Evolutionary conservation across 1,140 invertebrate species (phyloP), one percentile per base, ranked within the genome.

Genomic region (Pomacea maculata): DNA sequence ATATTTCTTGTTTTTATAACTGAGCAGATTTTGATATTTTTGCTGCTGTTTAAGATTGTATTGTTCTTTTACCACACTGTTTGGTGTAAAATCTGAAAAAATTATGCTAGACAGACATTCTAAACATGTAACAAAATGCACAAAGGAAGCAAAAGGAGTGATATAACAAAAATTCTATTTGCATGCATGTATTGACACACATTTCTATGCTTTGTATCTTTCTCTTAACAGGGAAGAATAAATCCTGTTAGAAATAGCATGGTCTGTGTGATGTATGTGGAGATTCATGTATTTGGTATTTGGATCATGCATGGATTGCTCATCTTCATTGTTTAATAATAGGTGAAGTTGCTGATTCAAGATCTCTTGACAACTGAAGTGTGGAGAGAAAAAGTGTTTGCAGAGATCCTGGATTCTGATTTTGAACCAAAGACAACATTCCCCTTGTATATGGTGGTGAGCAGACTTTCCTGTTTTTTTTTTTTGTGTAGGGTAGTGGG

Each of bases 311-410:
- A 45, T 29, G 1, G 11, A 11, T 70, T 11, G 12, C 21, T 15
- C 21, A 45, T 12, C 34, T 70, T 70, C 21, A 15, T 11, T 61
- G 15, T 61, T 61, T 61, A 61, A 61, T 61, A 86, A 77, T 65
- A 91, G 89, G 84, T 89, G 72, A 84, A 86, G 29, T 78, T 91
- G 57, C 73, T 92, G 54, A 89, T 92, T n/a, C 83, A 88, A 85
- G 89, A 92, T 74, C 75, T 92, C 21, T 83, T 92, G 19, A 75
- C 86, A 45, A 90, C 88, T 71, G 91, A 92, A 78, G 83, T 91
- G 21, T 92, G 91, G 91, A 91, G 89, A 79, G 85, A 91, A 63
- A 90, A 90, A 78, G 85, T 92, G 15, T 92, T 92, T 81, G 52
- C 87, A 72, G 86, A 89, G 75, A 82, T 92, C 4, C 74, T 89